phyloP scores from a whole-genome alignment of 2,113 vertebrate genomes.

The Chinchilla lanigera region DNA sequence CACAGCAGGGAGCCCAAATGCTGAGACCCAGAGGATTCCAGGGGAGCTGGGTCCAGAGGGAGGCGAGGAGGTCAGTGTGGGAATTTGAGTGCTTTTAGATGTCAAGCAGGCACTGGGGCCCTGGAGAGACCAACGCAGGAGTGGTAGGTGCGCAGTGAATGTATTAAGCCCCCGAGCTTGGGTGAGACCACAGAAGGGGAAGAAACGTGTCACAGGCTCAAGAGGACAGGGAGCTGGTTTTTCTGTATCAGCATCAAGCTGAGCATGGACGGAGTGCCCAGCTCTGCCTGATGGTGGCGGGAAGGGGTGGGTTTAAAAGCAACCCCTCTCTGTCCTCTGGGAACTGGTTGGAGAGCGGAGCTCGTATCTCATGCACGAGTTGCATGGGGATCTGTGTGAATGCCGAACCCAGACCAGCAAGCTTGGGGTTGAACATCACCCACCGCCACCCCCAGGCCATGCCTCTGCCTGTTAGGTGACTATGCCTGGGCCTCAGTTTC shows the following conservation, averaged over 20 bases:
- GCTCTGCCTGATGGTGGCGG: background rate
- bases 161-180: background rate
- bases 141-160: rapidly evolving
- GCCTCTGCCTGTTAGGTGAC: background rate
- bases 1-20: background rate
- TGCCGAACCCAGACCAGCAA: background rate
- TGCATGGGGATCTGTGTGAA: background rate
- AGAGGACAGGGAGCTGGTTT: background rate
- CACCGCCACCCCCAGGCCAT: rapidly evolving
- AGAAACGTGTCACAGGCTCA: background rate
- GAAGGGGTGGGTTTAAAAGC: background rate
- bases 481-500: background rate
- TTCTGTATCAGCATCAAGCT: background rate
- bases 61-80: background rate
- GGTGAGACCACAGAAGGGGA: background rate
- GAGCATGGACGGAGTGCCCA: rapidly evolving
- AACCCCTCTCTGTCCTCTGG: background rate
- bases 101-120: background rate
- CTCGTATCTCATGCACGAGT: rapidly evolving
- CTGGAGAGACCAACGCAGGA: rapidly evolving
- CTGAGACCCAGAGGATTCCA: background rate
- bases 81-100: background rate
- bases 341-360: rapidly evolving
- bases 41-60: background rate
- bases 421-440: rapidly evolving